phyloP scores from a whole-genome alignment of 2,888 invertebrate species.

The Atrina japonica region DNA sequence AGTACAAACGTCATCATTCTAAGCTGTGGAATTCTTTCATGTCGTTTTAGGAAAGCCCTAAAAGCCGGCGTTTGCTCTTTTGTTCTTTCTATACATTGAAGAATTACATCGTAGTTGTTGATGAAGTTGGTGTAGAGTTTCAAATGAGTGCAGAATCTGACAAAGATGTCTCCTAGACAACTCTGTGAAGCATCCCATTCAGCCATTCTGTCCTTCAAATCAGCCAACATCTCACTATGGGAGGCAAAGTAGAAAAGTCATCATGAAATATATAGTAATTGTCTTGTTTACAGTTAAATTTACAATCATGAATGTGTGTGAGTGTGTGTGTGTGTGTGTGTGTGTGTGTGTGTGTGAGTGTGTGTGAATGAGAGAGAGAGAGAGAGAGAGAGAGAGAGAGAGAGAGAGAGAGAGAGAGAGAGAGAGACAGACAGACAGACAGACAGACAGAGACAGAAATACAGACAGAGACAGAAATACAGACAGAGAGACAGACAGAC shows the following conservation, averaged over 20 bases:
- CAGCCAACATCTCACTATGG: conserved; percentile 70
- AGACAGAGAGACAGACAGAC: too few species aligned
- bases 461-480: too few species aligned
- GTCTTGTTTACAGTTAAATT: too few species aligned
- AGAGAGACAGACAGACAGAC: too few species aligned
- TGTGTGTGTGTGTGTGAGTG: neutral
- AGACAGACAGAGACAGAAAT: too few species aligned
- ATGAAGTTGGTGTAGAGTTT: conserved; percentile 77
- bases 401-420: neutral
- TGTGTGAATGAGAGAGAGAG: too few species aligned
- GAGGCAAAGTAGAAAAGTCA: neutral
- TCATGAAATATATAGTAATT: too few species aligned
- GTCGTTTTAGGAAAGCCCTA: conserved; percentile 75
- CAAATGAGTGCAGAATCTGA: conserved; percentile 74
- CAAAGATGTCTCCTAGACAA: conserved; percentile 78
- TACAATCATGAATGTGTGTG: too few species aligned
- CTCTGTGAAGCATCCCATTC: conserved; percentile 74
- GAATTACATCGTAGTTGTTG: conserved; percentile 77
- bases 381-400: neutral
- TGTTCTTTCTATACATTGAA: conserved; percentile 73
- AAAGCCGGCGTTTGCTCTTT: conserved; percentile 76
- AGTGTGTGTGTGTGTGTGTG: too few species aligned
- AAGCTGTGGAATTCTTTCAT: conserved; percentile 71
- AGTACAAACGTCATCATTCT: conserved; percentile 74
- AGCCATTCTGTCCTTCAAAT: conserved; percentile 70